Evolutionary conservation across 2,797 vertebrate genomes (phyloP), one percentile per base, ranked within the genome.

Genomic region (Pseudochromis fuscus): DNA sequence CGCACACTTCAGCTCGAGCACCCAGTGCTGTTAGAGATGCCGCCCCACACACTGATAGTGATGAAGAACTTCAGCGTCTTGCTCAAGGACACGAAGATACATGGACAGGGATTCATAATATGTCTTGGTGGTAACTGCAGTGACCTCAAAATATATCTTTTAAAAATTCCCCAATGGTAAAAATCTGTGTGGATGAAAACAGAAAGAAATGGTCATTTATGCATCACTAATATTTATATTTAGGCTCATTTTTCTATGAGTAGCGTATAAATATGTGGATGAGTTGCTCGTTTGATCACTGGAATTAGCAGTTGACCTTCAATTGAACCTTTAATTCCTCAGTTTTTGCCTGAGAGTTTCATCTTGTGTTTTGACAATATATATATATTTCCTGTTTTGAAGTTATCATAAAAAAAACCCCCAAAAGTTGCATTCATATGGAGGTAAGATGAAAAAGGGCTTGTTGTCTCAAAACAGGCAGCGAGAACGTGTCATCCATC

Each of bases 401-500:
- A 27, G 45, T 59, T 59, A 25, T 49, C 0, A 25, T 16, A 7
- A n/a, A n/a, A n/a, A n/a, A n/a, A 38, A 72, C 16, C 19, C 7
- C 45, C 15, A 28, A 58, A 51, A 40, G 30, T 10, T 19, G 23
- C 19, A 66, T 31, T 64, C 7, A 56, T 27, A 57, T 16, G 2
- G 18, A 27, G 35, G 35, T 30, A 49, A 59, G 53, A 35, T 23
- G 16, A 12, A 48, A 56, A 19, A 15, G 30, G 1, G 3, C 15
- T 2, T n/a, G 12, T 48, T 21, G 40, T 59, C 23, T 40, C 8
- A 49, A 35, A 56, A 33, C 4, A 46, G 23, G 18, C 40, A 16
- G 31, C 24, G 33, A 24, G 25, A 59, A 28, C 12, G 35, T 79
- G 66, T 76, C 38, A 38, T 67, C 61, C 48, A 76, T 63, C 25